Percentiles rank a stretch among this genome's conserved stretches.
Evolutionary conservation across 2,113 vertebrate species (phyloP).

Genomic region (Synchiropus splendidus): DNA sequence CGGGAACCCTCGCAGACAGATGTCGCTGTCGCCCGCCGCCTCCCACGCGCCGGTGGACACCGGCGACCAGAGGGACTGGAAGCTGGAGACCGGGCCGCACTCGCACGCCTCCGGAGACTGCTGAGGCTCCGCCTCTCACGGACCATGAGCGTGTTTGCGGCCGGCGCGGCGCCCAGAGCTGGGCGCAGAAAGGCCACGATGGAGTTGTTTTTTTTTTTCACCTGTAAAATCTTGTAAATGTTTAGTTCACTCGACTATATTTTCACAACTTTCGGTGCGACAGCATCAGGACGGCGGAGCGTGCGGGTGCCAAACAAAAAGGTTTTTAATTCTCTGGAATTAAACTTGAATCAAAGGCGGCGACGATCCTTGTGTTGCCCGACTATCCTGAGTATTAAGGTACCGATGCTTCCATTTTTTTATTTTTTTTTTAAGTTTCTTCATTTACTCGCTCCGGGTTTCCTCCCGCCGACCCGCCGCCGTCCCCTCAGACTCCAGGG

Average conservation of each 20-base stretch:
- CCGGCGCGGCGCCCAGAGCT: constrained; percentile 34
- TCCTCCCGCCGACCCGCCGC: too few relatives aligned
- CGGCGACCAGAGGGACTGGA: constrained; percentile 84
- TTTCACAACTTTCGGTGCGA: constrained; percentile 51
- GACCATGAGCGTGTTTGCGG: neutral
- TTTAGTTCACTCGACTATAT: constrained; percentile 60
- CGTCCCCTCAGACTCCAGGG: too few relatives aligned
- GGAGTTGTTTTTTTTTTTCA: constrained; percentile 49
- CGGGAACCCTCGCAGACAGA: constrained; percentile 83
- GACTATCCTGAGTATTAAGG: too few relatives aligned
- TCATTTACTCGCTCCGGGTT: too few relatives aligned
- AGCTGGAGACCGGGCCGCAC: constrained; percentile 63
- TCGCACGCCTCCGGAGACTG: constrained; percentile 61
- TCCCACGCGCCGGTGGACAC: constrained; percentile 83
- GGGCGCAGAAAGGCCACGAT: constrained; percentile 56
- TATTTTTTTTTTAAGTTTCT: too few relatives aligned
- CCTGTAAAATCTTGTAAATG: constrained; percentile 62
- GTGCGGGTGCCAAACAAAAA: too few relatives aligned
- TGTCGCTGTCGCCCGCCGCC: constrained; percentile 74
- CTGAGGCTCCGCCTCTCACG: constrained; percentile 17
- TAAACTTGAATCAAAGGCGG: too few relatives aligned
- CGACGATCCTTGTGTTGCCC: too few relatives aligned
- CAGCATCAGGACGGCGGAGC: too few relatives aligned
- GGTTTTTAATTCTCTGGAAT: too few relatives aligned
- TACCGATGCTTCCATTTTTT: too few relatives aligned